Conservation (phyloP, 37 sponge, comb jelly and placozoan species). For the Theonella swinhoei region DNA sequence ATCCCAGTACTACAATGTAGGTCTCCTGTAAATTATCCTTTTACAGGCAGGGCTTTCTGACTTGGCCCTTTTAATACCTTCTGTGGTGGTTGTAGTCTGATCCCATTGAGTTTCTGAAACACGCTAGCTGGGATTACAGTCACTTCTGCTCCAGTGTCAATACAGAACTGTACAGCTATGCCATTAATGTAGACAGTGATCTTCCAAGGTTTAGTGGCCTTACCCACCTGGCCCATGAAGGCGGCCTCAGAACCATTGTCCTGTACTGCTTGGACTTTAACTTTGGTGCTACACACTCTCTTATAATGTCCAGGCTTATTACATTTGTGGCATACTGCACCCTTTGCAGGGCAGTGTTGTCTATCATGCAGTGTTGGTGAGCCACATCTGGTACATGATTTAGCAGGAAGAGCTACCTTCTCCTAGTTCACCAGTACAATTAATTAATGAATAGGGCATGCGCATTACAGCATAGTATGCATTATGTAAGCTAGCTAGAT, state of each 20-base stretch:
- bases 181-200: constrained; percentile 18
- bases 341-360: constrained; percentile 9
- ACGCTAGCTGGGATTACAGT: background rate
- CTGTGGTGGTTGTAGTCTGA: background rate
- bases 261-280: background rate
- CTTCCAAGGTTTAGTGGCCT: background rate
- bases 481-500: no score
- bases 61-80: constrained; percentile 14
- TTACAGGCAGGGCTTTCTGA: background rate
- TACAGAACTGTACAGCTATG: background rate
- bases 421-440: no score
- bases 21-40: background rate
- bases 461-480: no score
- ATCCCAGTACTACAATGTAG: background rate
- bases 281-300: background rate
- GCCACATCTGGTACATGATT: constrained; percentile 8
- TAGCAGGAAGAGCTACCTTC: no score
- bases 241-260: background rate
- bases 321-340: constrained; percentile 9
- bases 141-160: constrained; percentile 25
- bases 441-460: no score
- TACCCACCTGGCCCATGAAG: background rate
- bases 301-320: constrained; percentile 13
- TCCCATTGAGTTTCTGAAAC: background rate
- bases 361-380: constrained; percentile 9